Conservation (phyloP, 2,888 invertebrate species). For the Eumerus sabulonum region DNA sequence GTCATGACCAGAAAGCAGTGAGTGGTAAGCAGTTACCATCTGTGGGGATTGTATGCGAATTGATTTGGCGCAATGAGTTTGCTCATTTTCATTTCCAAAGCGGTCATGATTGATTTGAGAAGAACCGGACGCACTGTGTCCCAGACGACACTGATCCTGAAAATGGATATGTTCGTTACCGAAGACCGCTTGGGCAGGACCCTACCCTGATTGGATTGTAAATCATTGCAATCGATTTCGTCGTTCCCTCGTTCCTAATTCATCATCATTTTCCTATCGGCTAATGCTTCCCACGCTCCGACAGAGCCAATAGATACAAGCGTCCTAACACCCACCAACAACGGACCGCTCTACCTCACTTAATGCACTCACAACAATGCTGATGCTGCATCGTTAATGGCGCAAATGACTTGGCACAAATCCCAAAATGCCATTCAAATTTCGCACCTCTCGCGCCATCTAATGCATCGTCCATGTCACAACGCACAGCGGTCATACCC, state of each 20-base stretch:
- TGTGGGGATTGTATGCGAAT: constrained; percentile 27
- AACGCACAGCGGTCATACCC: constrained; percentile 19
- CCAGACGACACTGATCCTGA: constrained; percentile 1
- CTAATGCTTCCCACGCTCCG: constrained; percentile 45
- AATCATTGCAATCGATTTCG: constrained; percentile 16
- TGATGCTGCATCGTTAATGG: constrained; percentile 53
- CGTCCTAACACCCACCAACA: constrained; percentile 46
- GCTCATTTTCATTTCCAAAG: constrained; percentile 22
- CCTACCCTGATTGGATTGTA: too few relatives aligned
- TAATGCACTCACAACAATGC: constrained; percentile 58
- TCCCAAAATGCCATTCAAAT: constrained; percentile 68
- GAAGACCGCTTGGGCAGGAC: background rate
- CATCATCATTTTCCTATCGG: constrained; percentile 27
- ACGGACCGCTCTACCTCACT: constrained; percentile 63
- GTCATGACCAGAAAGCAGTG: constrained; percentile 51
- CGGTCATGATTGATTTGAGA: constrained; percentile 35
- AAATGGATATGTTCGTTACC: background rate
- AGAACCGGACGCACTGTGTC: constrained; percentile 5
- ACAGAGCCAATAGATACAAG: constrained; percentile 16
- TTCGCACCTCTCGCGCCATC: constrained; percentile 26
- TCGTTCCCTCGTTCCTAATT: constrained; percentile 37
- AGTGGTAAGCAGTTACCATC: background rate
- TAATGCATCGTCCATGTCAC: constrained; percentile 68
- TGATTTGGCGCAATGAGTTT: constrained; percentile 23
- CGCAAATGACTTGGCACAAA: constrained; percentile 68